A percentile compares a stretch with the other conserved stretches of the same genome.
Evolutionary conservation across 1,140 invertebrate genomes (phyloP).

Genomic region (Papilio polyxenes): DNA sequence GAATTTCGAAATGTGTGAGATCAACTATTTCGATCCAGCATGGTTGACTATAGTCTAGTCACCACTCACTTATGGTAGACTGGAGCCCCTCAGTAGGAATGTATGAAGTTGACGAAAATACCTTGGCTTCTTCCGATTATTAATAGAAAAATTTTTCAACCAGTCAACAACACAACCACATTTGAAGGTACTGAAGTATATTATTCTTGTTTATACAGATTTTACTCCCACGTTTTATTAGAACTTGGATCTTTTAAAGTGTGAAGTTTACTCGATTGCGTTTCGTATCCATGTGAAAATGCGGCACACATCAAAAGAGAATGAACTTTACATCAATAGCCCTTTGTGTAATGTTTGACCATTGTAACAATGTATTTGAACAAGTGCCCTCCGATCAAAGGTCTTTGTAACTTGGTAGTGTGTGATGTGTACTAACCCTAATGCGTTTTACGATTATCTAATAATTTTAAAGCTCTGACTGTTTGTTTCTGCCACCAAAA

Average conservation of each 20-base stretch:
- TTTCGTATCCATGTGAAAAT: conserved; percentile 16
- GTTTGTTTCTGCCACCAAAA: too few relatives aligned
- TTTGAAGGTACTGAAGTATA: not conserved
- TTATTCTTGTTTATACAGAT: not conserved
- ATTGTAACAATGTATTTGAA: conserved; percentile 60
- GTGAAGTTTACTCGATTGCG: not conserved
- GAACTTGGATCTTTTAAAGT: not conserved
- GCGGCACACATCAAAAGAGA: conserved; percentile 46
- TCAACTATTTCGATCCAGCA: too few relatives aligned
- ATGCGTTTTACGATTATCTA: conserved; percentile 13
- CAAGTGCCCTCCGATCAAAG: conserved; percentile 48
- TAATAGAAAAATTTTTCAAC: not conserved
- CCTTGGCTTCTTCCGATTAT: not conserved
- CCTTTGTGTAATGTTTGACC: conserved; percentile 49
- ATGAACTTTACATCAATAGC: conserved; percentile 52
- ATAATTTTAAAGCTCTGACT: not conserved
- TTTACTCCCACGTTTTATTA: not conserved
- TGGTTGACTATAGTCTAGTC: too few relatives aligned
- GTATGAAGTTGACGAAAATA: too few relatives aligned
- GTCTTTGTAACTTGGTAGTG: not conserved
- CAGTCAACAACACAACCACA: not conserved
- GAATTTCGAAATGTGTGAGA: too few relatives aligned
- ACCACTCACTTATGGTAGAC: too few relatives aligned
- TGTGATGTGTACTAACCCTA: not conserved
- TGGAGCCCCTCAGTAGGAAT: too few relatives aligned